A percentile compares a stretch with the other conserved stretches of the same genome.
phyloP scores from a whole-genome alignment of 2,113 vertebrate genomes.

The Bubo blakistoni region DNA sequence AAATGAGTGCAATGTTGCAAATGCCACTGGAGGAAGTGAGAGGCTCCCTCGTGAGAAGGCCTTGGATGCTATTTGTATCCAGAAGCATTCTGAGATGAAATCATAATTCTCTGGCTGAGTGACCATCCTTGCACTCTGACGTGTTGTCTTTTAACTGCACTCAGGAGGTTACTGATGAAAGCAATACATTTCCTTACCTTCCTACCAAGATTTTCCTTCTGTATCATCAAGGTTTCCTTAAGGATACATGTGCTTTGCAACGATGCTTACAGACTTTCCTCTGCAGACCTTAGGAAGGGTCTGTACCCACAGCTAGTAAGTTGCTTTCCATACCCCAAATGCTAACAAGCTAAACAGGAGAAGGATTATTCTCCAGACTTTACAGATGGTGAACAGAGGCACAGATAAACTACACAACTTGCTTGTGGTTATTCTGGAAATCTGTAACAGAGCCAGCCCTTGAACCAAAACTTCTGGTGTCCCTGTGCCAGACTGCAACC shows the following conservation, averaged over 20 bases:
- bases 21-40: conserved; percentile 51
- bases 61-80: conserved; percentile 34
- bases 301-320: neutral
- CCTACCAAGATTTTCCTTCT: neutral
- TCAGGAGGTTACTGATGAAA: conserved; percentile 17
- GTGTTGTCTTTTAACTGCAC: neutral
- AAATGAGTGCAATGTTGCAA: conserved; percentile 52
- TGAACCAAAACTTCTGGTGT: neutral
- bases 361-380: neutral
- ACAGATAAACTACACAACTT: conserved; percentile 23
- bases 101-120: conserved; percentile 16
- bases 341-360: neutral
- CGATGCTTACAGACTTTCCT: neutral
- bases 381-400: conserved; percentile 26
- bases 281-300: neutral
- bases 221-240: neutral
- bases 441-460: neutral
- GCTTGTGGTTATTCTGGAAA: conserved; percentile 12
- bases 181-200: conserved; percentile 15
- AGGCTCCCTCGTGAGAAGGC: conserved; percentile 26
- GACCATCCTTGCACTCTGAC: neutral
- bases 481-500: neutral
- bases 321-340: neutral
- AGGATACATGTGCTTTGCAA: neutral
- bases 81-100: conserved; percentile 56